Evolutionary conservation across 1,140 invertebrate species (phyloP), one percentile per base, ranked within the genome.

Genomic region (Macrobrachium rosenbergii): DNA sequence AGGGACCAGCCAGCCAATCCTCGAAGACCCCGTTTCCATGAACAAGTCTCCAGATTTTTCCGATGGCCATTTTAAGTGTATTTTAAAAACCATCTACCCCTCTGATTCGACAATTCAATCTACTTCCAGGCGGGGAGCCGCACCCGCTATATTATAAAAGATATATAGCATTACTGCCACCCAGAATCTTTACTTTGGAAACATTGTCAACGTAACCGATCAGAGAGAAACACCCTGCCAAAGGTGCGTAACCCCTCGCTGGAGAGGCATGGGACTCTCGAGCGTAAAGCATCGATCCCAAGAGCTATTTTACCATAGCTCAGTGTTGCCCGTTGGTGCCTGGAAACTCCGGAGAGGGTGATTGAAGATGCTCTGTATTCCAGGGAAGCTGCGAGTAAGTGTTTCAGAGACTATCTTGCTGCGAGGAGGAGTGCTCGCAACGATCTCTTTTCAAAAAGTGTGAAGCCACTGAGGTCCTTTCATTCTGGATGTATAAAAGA

Each of bases 311-410:
- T 88, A 45, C 64, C 28, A 8, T 79, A 21, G 28, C 59, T 45
- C 19, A 21, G 21, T 7, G 21, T 17, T 58, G 10, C 75, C 28
- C 69, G 52, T 52, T 52, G 59, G 73, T 64, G 69, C 89, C 79
- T 75, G 63, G 58, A 45, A 80, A 59, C 64, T n/a, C 84, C 43
- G 84, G 83, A 87, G 80, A 86, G 81, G 84, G 89, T 89, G 89
- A 89, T 89, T 89, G 89, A 89, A 89, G 89, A 89, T 89, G 85
- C 86, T 89, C 89, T 89, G 89, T 89, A 89, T 89, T 89, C 89
- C 86, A 85, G 86, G 89, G 84, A 89, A 89, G 89, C 87, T 89
- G 89, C 89, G 87, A 89, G 89, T 89, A 89, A 89, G 89, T 89
- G 89, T 89, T 89, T 89, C 89, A 83, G 89, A 88, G 89, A 87